phyloP scores from a whole-genome alignment of 1,140 invertebrate genomes.

The Dreissena polymorpha region DNA sequence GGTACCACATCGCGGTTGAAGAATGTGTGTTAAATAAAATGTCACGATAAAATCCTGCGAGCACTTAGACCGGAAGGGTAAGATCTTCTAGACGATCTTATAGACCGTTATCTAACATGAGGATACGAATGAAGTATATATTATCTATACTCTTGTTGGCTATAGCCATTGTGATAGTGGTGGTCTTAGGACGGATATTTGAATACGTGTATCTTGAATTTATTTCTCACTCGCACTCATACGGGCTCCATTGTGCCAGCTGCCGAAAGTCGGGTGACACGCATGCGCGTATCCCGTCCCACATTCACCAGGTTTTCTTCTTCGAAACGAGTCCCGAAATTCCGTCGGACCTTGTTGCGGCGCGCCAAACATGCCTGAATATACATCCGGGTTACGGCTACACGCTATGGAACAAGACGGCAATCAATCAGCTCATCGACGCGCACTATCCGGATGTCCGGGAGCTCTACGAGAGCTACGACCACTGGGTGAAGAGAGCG shows the following conservation, averaged over 20 bases:
- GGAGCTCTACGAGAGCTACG: constrained; percentile 23
- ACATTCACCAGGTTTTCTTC: constrained; percentile 15
- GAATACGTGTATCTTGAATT: not conserved
- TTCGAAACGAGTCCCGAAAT: constrained; percentile 22
- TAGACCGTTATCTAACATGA: no score
- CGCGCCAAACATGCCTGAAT: constrained; percentile 6
- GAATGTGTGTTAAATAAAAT: no score
- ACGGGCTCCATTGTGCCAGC: not conserved
- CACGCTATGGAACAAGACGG: constrained; percentile 40
- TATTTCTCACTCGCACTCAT: not conserved
- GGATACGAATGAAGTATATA: no score
- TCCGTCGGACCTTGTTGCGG: constrained; percentile 4
- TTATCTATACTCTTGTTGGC: no score
- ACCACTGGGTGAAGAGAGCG: constrained; percentile 34
- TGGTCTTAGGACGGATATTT: not conserved
- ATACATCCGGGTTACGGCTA: constrained; percentile 15
- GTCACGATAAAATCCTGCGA: no score
- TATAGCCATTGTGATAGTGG: not conserved
- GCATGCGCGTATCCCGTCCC: not conserved
- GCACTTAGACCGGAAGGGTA: no score
- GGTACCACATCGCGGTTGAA: no score
- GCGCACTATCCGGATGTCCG: constrained; percentile 19
- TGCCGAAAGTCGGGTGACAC: not conserved
- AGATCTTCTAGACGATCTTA: no score
- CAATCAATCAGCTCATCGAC: constrained; percentile 16